These are phyloP conservation scores for Zosterops japonicus DNA, from an alignment of 2,113 vertebrate species.

Conservation along the genomic window DNA sequence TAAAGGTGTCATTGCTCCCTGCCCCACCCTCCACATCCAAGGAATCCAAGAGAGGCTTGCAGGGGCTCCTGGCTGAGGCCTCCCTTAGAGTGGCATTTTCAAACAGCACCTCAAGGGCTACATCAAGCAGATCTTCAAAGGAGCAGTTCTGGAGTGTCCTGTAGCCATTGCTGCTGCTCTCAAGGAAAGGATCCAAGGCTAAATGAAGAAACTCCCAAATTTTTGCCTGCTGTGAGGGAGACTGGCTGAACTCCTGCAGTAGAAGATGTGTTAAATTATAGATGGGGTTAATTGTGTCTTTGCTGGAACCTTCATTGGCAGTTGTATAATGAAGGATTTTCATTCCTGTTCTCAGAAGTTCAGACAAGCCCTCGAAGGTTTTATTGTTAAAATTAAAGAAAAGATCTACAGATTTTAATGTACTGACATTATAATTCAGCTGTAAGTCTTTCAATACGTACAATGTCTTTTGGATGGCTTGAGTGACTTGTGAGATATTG, in stretches of 20 bases:
- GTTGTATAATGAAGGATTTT: conserved; percentile 19
- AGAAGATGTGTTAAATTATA: conserved; percentile 41
- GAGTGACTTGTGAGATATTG: conserved; percentile 19
- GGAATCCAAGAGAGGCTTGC: conserved; percentile 34
- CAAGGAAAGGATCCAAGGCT: conserved; percentile 43
- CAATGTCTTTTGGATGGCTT: conserved; percentile 45
- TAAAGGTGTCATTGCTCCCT: neutral
- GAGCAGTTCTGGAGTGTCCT: conserved; percentile 20
- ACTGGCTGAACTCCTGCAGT: neutral
- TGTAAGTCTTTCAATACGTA: conserved; percentile 34
- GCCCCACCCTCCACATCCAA: neutral
- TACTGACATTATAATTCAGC: conserved; percentile 37
- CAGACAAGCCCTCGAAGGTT: neutral
- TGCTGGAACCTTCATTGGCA: neutral
- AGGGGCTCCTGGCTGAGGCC: neutral
- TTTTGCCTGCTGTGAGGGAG: neutral
- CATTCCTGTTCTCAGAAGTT: conserved; percentile 35
- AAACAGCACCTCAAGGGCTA: conserved; percentile 42
- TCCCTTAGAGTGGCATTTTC: conserved; percentile 1
- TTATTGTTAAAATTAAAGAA: conserved; percentile 38
- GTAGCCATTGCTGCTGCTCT: neutral
- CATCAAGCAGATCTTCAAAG: neutral
- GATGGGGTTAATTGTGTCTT: conserved; percentile 11
- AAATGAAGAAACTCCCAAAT: neutral
- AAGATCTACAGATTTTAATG: conserved; percentile 32